Conservation (phyloP, 2,888 invertebrate species). For the Ophonus ardosiacus region DNA sequence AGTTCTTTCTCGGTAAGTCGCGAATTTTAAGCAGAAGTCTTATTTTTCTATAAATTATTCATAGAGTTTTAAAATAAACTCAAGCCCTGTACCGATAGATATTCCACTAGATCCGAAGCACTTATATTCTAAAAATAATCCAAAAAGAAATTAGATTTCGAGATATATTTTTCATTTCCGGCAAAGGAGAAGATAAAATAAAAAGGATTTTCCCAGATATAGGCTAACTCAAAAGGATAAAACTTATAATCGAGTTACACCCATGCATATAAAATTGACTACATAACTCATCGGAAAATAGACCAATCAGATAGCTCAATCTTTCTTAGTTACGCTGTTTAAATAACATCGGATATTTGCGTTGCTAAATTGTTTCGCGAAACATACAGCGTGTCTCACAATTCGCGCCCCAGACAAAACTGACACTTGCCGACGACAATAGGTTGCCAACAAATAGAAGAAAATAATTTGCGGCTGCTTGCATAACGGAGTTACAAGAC, state of each 20-base stretch:
- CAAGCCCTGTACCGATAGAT: not conserved
- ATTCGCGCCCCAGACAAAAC: no score
- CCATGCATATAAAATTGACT: not conserved
- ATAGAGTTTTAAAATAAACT: not conserved
- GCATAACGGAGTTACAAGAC: no score
- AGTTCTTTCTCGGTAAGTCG: not conserved
- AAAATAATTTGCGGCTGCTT: no score
- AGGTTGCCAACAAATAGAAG: no score
- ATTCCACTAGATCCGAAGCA: conserved; percentile 2
- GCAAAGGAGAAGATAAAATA: conserved; percentile 21
- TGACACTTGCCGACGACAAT: no score
- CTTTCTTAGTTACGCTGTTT: no score
- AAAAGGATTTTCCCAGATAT: conserved; percentile 22
- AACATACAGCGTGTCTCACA: no score
- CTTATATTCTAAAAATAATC: conserved; percentile 22
- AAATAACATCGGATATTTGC: no score
- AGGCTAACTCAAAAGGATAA: not conserved
- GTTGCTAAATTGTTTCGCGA: no score
- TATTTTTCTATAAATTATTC: not conserved
- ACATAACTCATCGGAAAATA: no score
- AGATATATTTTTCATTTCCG: conserved; percentile 46
- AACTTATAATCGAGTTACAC: not conserved
- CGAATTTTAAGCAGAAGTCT: not conserved
- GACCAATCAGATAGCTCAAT: no score
- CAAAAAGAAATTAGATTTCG: conserved; percentile 1